Evolutionary conservation across 2,888 invertebrate genomes (phyloP).

Genomic region (Metellina segmentata): DNA sequence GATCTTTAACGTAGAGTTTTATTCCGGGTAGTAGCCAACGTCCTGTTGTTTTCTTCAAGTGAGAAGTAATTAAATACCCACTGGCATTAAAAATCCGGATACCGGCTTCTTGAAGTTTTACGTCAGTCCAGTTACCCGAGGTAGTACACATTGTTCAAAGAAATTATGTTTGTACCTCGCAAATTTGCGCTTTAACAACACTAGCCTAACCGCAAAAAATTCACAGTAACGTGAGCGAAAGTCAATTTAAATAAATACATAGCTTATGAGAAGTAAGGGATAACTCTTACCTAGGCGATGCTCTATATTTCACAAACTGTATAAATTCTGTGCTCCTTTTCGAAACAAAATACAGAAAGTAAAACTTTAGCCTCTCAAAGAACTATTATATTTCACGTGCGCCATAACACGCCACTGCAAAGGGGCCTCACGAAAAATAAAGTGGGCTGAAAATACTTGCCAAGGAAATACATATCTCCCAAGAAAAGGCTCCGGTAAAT

Average conservation of each 20-base stretch:
- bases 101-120: too few species aligned
- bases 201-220: neutral
- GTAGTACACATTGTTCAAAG: too few species aligned
- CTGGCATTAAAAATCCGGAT: too few species aligned
- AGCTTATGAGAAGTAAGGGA: neutral
- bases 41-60: too few species aligned
- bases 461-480: constrained; percentile 54
- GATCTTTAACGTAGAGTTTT: too few species aligned
- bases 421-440: constrained; percentile 11
- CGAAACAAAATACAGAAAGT: neutral
- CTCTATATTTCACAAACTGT: neutral
- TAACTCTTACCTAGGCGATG: neutral
- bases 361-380: constrained; percentile 15
- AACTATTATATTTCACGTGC: constrained; percentile 58
- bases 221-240: neutral
- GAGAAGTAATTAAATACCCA: too few species aligned
- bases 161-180: too few species aligned
- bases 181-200: neutral
- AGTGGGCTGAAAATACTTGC: neutral
- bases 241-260: constrained; percentile 50
- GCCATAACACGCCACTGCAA: constrained; percentile 12
- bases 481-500: constrained; percentile 52
- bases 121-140: too few species aligned
- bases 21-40: too few species aligned
- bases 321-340: neutral